Evolutionary conservation across 2,888 invertebrate genomes (phyloP).

Genomic region (Polyommatus icarus): DNA sequence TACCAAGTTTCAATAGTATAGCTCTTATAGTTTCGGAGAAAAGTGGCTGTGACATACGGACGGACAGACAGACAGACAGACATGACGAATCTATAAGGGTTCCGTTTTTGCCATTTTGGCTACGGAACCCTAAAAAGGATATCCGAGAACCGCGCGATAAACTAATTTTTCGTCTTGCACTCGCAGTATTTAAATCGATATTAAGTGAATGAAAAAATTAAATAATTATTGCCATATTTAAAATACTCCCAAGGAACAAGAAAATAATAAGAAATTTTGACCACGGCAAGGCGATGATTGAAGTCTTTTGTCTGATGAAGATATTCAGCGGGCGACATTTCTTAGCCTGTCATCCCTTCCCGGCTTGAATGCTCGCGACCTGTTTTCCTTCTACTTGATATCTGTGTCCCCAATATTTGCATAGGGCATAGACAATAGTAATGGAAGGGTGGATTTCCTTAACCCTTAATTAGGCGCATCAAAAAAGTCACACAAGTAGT

Average conservation of each 20-base stretch:
- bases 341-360: conserved; percentile 11
- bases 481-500: too few species aligned
- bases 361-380: conserved; percentile 16
- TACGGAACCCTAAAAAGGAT: too few species aligned
- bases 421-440: conserved; percentile 14
- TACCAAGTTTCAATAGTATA: too few species aligned
- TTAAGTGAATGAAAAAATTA: background rate
- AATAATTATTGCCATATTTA: background rate
- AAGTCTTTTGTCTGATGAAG: conserved; percentile 18
- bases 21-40: too few species aligned
- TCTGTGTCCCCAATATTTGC: conserved; percentile 23
- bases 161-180: too few species aligned
- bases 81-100: too few species aligned
- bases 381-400: conserved; percentile 21
- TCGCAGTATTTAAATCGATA: too few species aligned
- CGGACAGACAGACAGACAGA: too few species aligned
- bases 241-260: background rate
- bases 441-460: background rate
- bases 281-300: background rate
- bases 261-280: background rate
- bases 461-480: too few species aligned
- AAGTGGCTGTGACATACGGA: too few species aligned
- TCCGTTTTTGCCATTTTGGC: too few species aligned
- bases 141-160: background rate
- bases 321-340: conserved; percentile 6